Percentiles rank a stretch among this genome's conserved stretches.
These are phyloP conservation scores for Zalophus californianus DNA, from an alignment of 2,797 vertebrate genomes.

Conservation along the genomic window DNA sequence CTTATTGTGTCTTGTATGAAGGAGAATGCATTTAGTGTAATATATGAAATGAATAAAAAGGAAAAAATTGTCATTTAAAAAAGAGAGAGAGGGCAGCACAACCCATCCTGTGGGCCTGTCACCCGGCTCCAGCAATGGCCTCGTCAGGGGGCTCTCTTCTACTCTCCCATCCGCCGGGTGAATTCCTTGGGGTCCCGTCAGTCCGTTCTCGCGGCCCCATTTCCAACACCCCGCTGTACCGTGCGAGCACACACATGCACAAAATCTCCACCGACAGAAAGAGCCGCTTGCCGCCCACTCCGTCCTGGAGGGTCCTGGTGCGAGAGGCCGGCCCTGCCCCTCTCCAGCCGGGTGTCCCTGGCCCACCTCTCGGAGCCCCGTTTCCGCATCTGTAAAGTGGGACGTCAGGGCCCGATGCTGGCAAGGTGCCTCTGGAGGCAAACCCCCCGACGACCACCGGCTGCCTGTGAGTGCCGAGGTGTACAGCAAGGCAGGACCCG, in stretches of 20 bases:
- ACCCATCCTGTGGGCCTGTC: neutral
- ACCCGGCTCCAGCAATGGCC: neutral
- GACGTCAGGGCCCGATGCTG: neutral
- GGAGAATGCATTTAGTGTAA: neutral
- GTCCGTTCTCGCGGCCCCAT: too few relatives aligned
- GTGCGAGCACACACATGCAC: neutral
- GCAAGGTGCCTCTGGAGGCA: neutral
- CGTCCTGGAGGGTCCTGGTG: neutral
- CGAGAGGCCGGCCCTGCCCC: neutral
- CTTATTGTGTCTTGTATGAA: neutral
- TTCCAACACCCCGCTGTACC: rapidly evolving
- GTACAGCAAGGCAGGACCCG: too few relatives aligned
- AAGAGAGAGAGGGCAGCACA: neutral
- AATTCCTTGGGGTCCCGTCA: neutral
- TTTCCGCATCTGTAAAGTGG: neutral
- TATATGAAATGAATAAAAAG: neutral
- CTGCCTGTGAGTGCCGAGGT: too few relatives aligned
- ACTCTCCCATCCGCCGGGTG: neutral
- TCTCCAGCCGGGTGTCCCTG: neutral
- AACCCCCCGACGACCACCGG: neutral
- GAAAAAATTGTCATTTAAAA: neutral
- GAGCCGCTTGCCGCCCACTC: neutral
- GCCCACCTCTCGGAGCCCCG: neutral
- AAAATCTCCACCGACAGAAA: neutral
- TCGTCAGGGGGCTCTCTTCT: rapidly evolving